Percentiles rank a stretch among this genome's conserved stretches.
These are phyloP conservation scores for Oreonectes daqikongensis DNA, from an alignment of 2,797 vertebrate genomes.

Conservation along the genomic window DNA sequence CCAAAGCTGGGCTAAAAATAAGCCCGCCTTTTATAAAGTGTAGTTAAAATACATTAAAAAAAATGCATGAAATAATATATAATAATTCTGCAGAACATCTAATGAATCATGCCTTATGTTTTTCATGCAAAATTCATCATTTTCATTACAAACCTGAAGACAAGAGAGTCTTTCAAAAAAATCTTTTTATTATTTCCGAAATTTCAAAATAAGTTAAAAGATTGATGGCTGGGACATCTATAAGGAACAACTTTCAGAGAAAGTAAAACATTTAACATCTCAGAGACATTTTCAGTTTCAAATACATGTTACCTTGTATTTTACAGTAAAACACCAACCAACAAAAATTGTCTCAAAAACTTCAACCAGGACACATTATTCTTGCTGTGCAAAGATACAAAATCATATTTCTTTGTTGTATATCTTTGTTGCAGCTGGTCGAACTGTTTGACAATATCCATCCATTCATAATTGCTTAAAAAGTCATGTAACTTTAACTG, in stretches of 20 bases:
- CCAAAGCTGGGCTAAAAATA: too few species aligned
- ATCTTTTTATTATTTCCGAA: conserved; percentile 58
- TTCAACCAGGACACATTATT: conserved; percentile 59
- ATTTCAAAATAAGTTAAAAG: conserved; percentile 80
- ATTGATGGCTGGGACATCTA: conserved; percentile 64
- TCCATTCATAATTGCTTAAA: conserved; percentile 17
- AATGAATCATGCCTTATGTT: background rate
- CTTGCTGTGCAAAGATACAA: conserved; percentile 64
- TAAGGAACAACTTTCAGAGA: conserved; percentile 58
- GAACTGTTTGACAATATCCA: conserved; percentile 14
- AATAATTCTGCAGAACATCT: background rate
- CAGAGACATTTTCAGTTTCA: conserved; percentile 57
- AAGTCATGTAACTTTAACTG: background rate
- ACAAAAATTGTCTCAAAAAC: conserved; percentile 54
- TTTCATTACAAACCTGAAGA: background rate
- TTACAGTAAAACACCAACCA: conserved; percentile 61
- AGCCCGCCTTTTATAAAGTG: too few species aligned
- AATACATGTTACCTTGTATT: conserved; percentile 25
- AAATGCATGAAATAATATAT: background rate
- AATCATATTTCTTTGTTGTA: conserved; percentile 47
- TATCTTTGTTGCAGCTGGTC: conserved; percentile 7
- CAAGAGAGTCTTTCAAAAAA: conserved; percentile 60
- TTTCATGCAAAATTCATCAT: background rate
- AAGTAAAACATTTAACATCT: conserved; percentile 55
- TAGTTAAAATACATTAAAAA: too few species aligned